phyloP scores from a whole-genome alignment of 2,797 vertebrate genomes.

The Jordanella pulchra region DNA sequence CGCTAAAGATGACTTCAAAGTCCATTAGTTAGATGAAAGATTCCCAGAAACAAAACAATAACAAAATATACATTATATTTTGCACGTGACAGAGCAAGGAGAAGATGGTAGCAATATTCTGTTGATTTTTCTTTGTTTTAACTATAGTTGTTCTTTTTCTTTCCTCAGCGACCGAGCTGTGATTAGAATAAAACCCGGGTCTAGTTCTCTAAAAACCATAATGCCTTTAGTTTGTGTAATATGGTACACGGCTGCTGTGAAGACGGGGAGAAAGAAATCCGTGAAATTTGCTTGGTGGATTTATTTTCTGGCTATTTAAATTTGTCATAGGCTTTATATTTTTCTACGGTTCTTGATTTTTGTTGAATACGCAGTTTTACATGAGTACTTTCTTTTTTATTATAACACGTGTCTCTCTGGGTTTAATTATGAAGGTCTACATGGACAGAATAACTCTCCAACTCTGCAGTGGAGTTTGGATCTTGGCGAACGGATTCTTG shows the following conservation, averaged over 20 bases:
- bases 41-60: neutral
- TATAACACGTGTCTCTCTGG: constrained; percentile 11
- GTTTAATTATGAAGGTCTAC: constrained; percentile 38
- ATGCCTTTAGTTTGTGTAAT: constrained; percentile 74
- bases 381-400: constrained; percentile 27
- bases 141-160: constrained; percentile 42
- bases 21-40: neutral
- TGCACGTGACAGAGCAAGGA: neutral
- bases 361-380: constrained; percentile 40
- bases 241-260: constrained; percentile 58
- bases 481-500: constrained; percentile 5
- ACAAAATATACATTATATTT: neutral
- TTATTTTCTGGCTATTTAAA: constrained; percentile 57
- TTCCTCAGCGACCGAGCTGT: constrained; percentile 24
- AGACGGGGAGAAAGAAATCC: constrained; percentile 49
- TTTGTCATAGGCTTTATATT: constrained; percentile 70
- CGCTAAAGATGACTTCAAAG: neutral
- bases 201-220: constrained; percentile 61
- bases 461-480: constrained; percentile 40
- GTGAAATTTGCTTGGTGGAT: constrained; percentile 51
- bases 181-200: constrained; percentile 43
- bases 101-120: neutral
- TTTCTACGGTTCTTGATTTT: constrained; percentile 67
- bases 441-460: constrained; percentile 52
- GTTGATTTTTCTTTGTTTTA: neutral